Conservation (phyloP, 2,888 invertebrate genomes). For the Dusona sp. region DNA sequence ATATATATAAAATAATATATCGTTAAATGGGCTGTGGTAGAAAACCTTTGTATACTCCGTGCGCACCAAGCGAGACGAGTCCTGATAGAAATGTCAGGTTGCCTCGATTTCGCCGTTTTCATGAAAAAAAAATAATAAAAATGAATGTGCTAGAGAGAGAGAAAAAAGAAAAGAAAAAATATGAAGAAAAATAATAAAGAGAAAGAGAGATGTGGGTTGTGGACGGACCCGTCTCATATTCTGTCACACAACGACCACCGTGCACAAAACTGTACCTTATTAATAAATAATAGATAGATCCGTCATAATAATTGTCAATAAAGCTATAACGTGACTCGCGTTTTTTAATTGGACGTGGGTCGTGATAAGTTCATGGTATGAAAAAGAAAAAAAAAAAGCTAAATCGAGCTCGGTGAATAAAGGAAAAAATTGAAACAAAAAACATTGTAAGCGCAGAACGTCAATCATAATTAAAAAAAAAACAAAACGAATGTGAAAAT, state of each 20-base stretch:
- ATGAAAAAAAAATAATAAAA: constrained; percentile 26
- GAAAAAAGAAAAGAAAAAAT: background rate
- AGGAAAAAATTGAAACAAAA: constrained; percentile 11
- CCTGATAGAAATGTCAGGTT: constrained; percentile 47
- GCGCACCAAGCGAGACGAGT: constrained; percentile 66
- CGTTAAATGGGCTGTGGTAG: constrained; percentile 84
- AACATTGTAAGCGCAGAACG: constrained; percentile 31
- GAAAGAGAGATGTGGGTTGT: constrained; percentile 46
- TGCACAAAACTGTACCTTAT: constrained; percentile 83
- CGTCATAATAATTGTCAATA: constrained; percentile 82
- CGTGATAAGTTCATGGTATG: constrained; percentile 39
- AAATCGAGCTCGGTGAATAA: constrained; percentile 28
- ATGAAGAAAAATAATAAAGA: constrained; percentile 36
- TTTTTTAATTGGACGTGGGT: constrained; percentile 62
- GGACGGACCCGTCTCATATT: constrained; percentile 66
- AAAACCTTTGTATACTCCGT: constrained; percentile 81
- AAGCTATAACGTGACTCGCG: constrained; percentile 74
- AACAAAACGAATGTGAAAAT: background rate
- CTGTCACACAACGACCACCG: constrained; percentile 80
- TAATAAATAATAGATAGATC: constrained; percentile 76
- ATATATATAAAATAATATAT: constrained; percentile 76
- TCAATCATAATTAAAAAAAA: constrained; percentile 14
- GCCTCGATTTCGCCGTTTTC: constrained; percentile 58
- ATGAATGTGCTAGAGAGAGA: constrained; percentile 56
- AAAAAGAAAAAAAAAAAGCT: constrained; percentile 13